These are phyloP conservation scores for Tenrec ecaudatus DNA, from an alignment of 2,113 vertebrate genomes.

Conservation along the genomic window DNA sequence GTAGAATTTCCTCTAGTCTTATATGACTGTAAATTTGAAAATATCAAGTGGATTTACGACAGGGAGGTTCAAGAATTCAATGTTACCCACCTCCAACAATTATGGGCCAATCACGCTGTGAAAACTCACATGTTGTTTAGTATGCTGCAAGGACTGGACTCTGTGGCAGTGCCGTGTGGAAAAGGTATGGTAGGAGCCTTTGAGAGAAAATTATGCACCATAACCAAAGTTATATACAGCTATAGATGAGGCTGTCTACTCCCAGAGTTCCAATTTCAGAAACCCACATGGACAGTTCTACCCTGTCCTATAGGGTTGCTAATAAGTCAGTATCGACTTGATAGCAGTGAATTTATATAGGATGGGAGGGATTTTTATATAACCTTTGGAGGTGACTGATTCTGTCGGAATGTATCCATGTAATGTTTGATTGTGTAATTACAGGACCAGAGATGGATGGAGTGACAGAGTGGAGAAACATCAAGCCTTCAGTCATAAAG, in stretches of 20 bases:
- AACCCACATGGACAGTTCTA: too few relatives aligned
- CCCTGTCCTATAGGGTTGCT: too few relatives aligned
- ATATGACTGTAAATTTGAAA: constrained; percentile 92
- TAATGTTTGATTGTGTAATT: neutral
- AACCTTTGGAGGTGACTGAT: neutral
- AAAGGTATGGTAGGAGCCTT: constrained; percentile 73
- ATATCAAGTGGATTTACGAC: constrained; percentile 90
- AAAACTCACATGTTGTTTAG: constrained; percentile 90
- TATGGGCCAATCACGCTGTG: constrained; percentile 93
- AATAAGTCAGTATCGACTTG: too few relatives aligned
- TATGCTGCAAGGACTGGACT: constrained; percentile 91
- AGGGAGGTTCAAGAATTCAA: constrained; percentile 89
- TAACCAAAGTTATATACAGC: neutral
- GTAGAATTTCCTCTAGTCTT: constrained; percentile 96
- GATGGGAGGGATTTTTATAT: neutral
- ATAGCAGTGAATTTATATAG: too few relatives aligned
- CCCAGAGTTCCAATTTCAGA: too few relatives aligned
- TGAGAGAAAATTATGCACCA: neutral
- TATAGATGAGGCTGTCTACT: neutral
- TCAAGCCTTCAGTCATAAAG: constrained; percentile 68
- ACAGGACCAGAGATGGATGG: constrained; percentile 63
- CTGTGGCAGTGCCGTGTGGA: constrained; percentile 58
- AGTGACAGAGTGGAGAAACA: constrained; percentile 74
- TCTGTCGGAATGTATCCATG: neutral
- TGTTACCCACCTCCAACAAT: constrained; percentile 90